Percentiles rank a stretch among this genome's conserved stretches.
Conservation (phyloP, 35 echinoderm and acorn worm genomes). For the Apostichopus californicus region DNA sequence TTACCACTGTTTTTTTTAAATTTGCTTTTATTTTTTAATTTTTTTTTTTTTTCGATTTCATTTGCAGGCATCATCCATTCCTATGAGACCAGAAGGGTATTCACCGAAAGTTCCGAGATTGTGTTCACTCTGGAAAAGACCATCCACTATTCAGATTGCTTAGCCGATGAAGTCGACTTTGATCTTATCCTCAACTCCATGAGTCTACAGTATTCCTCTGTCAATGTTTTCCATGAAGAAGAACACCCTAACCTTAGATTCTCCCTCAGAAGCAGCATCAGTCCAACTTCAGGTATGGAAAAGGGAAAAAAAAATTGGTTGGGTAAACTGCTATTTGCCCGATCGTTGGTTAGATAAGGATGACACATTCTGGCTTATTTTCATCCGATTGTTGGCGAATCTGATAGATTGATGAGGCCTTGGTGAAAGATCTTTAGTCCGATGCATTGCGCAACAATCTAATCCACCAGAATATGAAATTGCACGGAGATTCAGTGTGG, state of each 20-base stretch:
- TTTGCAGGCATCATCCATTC: constrained; percentile 48
- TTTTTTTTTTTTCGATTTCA: background rate
- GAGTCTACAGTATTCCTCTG: constrained; percentile 12
- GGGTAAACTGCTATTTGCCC: no score
- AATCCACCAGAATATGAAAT: no score
- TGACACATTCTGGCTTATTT: no score
- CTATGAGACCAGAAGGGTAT: constrained; percentile 10
- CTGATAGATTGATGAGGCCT: no score
- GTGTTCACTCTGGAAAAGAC: background rate
- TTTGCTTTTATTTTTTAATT: background rate
- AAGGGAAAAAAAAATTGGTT: no score
- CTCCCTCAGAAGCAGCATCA: constrained; percentile 38
- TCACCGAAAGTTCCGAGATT: background rate
- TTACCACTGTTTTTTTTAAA: no score
- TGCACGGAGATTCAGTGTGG: no score
- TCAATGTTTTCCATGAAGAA: constrained; percentile 50
- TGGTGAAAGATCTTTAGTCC: no score
- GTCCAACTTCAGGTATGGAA: constrained; percentile 30
- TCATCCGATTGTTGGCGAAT: no score
- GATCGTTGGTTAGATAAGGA: no score
- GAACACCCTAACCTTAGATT: constrained; percentile 21
- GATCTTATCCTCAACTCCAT: constrained; percentile 20
- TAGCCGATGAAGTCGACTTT: constrained; percentile 48
- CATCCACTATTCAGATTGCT: constrained; percentile 29
- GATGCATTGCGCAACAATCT: no score